These are phyloP conservation scores for Scortum barcoo DNA, from an alignment of 2,113 vertebrate species.

Conservation along the genomic window DNA sequence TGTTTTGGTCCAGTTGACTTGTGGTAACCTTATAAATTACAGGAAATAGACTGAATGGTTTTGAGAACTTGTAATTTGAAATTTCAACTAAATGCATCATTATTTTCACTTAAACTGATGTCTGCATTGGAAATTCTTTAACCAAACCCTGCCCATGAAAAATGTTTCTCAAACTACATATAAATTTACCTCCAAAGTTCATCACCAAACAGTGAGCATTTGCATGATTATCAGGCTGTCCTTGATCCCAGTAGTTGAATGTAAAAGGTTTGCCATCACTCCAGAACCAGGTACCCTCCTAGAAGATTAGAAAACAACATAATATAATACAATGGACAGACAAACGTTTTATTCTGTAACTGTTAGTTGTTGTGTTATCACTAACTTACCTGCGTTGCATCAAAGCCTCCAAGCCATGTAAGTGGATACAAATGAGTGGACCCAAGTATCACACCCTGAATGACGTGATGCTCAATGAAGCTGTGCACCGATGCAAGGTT, in stretches of 20 bases:
- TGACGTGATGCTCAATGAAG: neutral
- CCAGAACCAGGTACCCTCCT: neutral
- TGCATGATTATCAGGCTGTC: neutral
- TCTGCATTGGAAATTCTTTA: neutral
- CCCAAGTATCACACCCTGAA: neutral
- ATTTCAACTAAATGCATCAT: too few relatives aligned
- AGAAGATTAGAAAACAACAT: neutral
- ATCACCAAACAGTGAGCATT: neutral
- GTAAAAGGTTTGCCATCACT: neutral
- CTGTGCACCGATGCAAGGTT: constrained; percentile 11
- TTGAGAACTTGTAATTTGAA: too few relatives aligned
- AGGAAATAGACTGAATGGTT: too few relatives aligned
- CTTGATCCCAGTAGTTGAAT: neutral
- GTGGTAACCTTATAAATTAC: too few relatives aligned
- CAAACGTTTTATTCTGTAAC: neutral
- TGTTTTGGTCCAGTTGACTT: too few relatives aligned
- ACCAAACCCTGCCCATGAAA: neutral
- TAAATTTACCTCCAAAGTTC: neutral
- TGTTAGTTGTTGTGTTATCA: neutral
- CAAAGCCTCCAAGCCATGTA: constrained; percentile 8
- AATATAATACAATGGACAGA: neutral
- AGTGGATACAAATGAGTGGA: fast-evolving
- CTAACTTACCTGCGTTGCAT: neutral
- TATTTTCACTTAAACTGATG: too few relatives aligned
- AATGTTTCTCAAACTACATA: neutral